phyloP scores from a whole-genome alignment of 2,113 vertebrate genomes.

The Diphyllodes magnificus region DNA sequence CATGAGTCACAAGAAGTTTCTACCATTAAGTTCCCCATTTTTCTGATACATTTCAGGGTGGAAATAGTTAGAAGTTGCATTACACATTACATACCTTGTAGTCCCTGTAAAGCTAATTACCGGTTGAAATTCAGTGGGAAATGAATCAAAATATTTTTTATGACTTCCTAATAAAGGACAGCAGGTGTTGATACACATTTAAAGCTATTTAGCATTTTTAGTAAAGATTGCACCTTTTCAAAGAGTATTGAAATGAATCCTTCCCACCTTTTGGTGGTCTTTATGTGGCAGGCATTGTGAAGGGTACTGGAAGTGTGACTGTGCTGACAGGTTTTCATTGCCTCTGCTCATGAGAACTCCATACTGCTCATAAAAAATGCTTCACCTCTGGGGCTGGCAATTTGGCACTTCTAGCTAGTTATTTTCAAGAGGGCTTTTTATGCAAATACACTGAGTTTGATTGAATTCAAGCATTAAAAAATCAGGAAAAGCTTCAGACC shows the following conservation, averaged over 20 bases:
- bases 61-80: neutral
- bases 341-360: neutral
- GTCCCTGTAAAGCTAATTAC: neutral
- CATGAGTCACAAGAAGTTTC: neutral
- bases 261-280: neutral
- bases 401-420: neutral
- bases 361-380: neutral
- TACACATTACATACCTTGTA: neutral
- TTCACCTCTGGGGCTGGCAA: neutral
- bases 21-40: neutral
- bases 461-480: neutral
- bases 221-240: neutral
- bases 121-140: neutral
- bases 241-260: neutral
- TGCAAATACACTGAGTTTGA: neutral
- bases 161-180: neutral
- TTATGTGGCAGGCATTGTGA: neutral
- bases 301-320: neutral
- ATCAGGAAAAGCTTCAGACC: neutral
- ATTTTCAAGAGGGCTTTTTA: neutral
- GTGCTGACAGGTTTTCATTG: neutral
- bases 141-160: neutral
- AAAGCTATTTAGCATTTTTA: neutral
- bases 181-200: neutral
- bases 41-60: neutral